phyloP scores from a whole-genome alignment of 2,797 vertebrate species.

The Sebastes dallii region DNA sequence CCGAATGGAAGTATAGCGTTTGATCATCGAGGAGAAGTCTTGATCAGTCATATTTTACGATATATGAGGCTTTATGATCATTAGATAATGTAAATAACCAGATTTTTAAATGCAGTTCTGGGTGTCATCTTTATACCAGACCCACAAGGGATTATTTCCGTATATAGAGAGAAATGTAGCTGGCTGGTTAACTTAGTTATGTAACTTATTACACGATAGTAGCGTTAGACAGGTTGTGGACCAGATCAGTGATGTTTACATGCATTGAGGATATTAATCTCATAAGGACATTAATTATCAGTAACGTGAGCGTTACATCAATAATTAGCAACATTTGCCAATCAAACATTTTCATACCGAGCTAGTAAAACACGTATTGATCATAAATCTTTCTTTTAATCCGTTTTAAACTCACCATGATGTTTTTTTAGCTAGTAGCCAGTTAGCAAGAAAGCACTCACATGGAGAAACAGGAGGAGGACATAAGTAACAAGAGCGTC shows the following conservation, averaged over 20 bases:
- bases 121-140: neutral
- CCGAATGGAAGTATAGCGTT: fast-evolving
- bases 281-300: too few species aligned
- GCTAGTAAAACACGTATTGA: neutral
- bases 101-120: neutral
- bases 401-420: slow-evolving; percentile 60
- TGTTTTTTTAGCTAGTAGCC: neutral
- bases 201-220: neutral
- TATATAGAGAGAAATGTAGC: neutral
- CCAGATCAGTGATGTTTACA: neutral
- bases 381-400: fast-evolving
- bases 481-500: neutral
- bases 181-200: neutral
- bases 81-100: neutral
- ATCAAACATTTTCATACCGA: neutral
- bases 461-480: slow-evolving; percentile 17
- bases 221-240: neutral
- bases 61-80: fast-evolving
- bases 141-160: neutral
- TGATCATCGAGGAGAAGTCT: neutral
- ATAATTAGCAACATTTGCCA: neutral
- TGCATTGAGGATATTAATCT: fast-evolving
- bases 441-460: slow-evolving; percentile 26
- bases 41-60: fast-evolving
- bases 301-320: neutral